Conservation (phyloP, 1,140 invertebrate species). For the Elysia chlorotica region DNA sequence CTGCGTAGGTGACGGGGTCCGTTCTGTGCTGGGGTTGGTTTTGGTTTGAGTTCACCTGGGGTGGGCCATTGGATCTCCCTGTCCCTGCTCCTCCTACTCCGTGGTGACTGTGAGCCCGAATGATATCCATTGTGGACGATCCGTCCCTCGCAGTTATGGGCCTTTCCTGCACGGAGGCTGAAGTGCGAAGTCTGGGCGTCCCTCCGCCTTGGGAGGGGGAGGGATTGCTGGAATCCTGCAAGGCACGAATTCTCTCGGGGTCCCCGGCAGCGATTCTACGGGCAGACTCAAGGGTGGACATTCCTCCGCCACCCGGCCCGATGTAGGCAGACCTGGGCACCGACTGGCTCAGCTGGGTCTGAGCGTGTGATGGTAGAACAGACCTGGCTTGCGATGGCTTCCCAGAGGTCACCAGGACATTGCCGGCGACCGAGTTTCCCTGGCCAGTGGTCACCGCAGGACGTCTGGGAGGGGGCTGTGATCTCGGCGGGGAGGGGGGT, state of each 20-base stretch:
- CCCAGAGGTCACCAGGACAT: background rate
- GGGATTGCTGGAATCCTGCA: conserved; percentile 14
- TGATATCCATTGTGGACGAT: conserved; percentile 9
- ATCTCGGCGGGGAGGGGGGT: conserved; percentile 17
- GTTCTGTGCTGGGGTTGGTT: background rate
- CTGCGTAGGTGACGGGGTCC: background rate
- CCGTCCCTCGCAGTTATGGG: background rate
- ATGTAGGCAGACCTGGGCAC: conserved; percentile 13
- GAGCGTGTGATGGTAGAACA: background rate
- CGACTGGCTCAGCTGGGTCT: conserved; percentile 1
- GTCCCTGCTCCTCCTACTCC: no score
- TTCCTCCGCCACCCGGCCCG: conserved; percentile 24
- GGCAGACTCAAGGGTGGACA: conserved; percentile 30
- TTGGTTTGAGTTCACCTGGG: background rate
- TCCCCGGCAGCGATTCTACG: conserved; percentile 19
- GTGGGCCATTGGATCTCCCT: no score
- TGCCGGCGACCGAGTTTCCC: background rate
- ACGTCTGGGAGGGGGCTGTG: background rate
- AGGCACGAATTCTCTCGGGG: conserved; percentile 13
- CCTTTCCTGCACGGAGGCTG: background rate
- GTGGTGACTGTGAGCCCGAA: conserved; percentile 11
- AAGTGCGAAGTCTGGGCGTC: no score
- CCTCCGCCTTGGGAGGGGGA: no score
- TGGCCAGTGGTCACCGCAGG: background rate
- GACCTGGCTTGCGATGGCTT: background rate